Conservation (phyloP, 2,797 vertebrate genomes). For the Bryconaethiops microstoma region DNA sequence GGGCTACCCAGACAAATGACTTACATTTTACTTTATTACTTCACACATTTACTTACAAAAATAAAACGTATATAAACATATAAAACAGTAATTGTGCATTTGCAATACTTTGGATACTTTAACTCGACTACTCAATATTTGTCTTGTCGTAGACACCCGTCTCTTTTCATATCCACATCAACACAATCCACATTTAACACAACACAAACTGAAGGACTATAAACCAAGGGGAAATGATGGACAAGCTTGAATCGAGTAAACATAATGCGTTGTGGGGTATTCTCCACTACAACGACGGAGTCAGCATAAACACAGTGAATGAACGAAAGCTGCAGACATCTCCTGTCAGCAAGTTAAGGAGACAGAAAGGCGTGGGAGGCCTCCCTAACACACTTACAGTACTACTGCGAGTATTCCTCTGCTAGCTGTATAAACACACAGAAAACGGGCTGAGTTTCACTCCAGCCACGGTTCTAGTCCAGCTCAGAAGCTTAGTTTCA, state of each 20-base stretch:
- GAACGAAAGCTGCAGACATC: slow-evolving; percentile 23
- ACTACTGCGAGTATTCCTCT: slow-evolving; percentile 27
- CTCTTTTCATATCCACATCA: too few species aligned
- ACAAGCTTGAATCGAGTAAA: neutral
- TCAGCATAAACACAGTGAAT: slow-evolving; percentile 31
- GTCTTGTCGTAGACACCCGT: too few species aligned
- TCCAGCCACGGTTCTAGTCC: slow-evolving; percentile 1
- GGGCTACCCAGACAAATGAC: too few species aligned
- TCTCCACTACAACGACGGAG: slow-evolving; percentile 7
- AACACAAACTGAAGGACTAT: too few species aligned
- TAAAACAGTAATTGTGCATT: too few species aligned
- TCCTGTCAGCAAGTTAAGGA: slow-evolving; percentile 37
- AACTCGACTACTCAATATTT: too few species aligned
- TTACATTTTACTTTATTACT: too few species aligned
- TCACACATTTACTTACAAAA: too few species aligned
- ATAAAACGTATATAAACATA: too few species aligned
- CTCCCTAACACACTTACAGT: slow-evolving; percentile 34
- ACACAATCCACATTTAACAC: too few species aligned
- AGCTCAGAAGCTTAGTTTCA: neutral
- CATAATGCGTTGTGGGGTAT: neutral
- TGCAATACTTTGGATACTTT: too few species aligned
- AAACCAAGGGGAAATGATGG: neutral
- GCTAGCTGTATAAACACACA: slow-evolving; percentile 28
- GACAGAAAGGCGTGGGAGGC: slow-evolving; percentile 41
- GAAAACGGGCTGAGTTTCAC: neutral